Evolutionary conservation across 2,888 invertebrate genomes (phyloP), one percentile per base, ranked within the genome.

Genomic region (Drepanosiphum platanoidis): DNA sequence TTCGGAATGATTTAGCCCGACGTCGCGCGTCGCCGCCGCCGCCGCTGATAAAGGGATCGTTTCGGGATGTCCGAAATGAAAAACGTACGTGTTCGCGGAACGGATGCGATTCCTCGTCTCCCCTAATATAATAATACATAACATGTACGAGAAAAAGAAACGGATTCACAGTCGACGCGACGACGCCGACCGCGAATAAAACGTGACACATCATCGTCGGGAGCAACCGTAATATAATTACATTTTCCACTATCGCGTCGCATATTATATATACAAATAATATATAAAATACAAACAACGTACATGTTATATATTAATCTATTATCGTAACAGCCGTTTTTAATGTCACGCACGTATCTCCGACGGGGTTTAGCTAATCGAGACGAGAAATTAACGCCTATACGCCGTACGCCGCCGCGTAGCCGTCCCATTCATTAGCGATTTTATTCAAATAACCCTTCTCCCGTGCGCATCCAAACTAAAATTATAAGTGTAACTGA

Each of bases 401-500:
- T 64, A 66, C 34, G n/a, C 27, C n/a, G n/a, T n/a, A 22, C 2
- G 36, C 27, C n/a, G n/a, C 8, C 27, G 66, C 64, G 64, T n/a
- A 8, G 30, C n/a, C 39, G 66, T n/a, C 32, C 32, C 66, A 34
- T 80, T 46, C 68, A 80, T 68, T 68, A 68, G 68, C 46, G 68
- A 68, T 46, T 68, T 68, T 80, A 80, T 80, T 80, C 78, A 66
- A 78, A 78, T 42, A 78, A 1, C 18, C 11, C 30, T 22, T 32
- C 34, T 22, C 7, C n/a, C 5, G 61, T 9, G 61, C 61, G 30
- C 64, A 30, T 64, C 64, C 11, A 27, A 64, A 64, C 64, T 64
- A 27, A 27, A 64, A 64, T 68, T 68, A 68, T 36, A 32, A 80
- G 80, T 80, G 80, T 80, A 80, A 80, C 80, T 68, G 68, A 80